Conservation (phyloP, 2,888 invertebrate genomes). For the Caenorhabditis sinica region DNA sequence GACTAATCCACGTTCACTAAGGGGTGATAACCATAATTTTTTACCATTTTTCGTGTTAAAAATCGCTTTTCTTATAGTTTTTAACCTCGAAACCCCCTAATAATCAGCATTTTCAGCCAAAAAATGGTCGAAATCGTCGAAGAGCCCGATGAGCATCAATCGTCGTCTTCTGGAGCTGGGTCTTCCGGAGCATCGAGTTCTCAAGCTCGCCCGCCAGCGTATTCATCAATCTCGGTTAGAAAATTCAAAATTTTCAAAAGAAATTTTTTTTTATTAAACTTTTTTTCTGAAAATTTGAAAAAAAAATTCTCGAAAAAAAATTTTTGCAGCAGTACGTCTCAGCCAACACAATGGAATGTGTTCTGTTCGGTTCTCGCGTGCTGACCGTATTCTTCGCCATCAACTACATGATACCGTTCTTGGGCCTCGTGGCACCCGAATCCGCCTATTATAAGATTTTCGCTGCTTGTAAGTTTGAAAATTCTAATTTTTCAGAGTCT, state of each 20-base stretch:
- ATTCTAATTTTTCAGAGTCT: too few species aligned
- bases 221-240: constrained; percentile 50
- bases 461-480: constrained; percentile 86
- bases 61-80: background rate
- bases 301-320: background rate
- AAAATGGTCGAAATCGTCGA: constrained; percentile 69
- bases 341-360: constrained; percentile 92
- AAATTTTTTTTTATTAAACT: background rate
- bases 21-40: background rate
- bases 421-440: constrained; percentile 86
- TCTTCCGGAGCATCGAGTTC: background rate
- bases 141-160: constrained; percentile 60
- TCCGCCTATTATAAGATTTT: constrained; percentile 94
- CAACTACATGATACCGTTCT: constrained; percentile 92
- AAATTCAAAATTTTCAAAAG: background rate
- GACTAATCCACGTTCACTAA: constrained; percentile 31
- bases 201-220: background rate
- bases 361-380: constrained; percentile 92
- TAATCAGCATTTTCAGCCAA: background rate
- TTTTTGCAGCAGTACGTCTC: constrained; percentile 85
- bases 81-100: too few species aligned
- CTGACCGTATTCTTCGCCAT: constrained; percentile 91
- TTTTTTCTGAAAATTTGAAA: background rate
- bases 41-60: background rate
- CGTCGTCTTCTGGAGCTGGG: constrained; percentile 48